phyloP scores from a whole-genome alignment of 2,113 vertebrate species.

The Prionailurus bengalensis region DNA sequence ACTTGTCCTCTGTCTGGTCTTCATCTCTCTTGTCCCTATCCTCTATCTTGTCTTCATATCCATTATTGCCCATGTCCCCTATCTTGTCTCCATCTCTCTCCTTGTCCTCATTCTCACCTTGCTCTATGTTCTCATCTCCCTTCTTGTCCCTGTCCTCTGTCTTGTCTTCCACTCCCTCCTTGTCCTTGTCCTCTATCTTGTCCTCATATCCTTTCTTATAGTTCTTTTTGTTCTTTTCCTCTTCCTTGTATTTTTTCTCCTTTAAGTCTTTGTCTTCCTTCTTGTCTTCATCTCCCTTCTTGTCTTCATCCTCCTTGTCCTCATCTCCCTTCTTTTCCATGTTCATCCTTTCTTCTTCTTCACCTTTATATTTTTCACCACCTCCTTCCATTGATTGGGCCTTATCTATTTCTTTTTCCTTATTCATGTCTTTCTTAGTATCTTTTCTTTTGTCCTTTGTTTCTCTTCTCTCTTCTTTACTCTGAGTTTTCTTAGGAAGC shows the following conservation, averaged over 20 bases:
- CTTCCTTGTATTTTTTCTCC: not conserved
- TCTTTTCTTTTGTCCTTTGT: not conserved
- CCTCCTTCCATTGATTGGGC: not conserved
- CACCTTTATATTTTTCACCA: not conserved
- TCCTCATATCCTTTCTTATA: not conserved
- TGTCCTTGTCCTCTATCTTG: not conserved
- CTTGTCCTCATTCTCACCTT: not conserved
- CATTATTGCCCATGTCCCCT: not conserved
- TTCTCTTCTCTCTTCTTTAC: not conserved
- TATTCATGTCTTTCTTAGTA: not conserved
- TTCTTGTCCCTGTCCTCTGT: not conserved
- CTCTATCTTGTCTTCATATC: not conserved
- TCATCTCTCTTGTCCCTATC: not conserved
- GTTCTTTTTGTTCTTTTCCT: not conserved
- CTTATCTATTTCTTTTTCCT: slow-evolving; percentile 8
- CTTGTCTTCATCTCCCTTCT: not conserved
- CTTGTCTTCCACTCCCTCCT: not conserved
- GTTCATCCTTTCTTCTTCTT: not conserved
- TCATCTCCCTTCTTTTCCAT: not conserved
- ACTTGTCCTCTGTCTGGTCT: not conserved
- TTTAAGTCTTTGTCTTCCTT: not conserved
- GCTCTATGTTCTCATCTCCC: not conserved
- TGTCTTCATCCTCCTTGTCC: not conserved
- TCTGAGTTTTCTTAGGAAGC: not conserved
- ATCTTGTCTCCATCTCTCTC: not conserved